Evolutionary conservation across 2,888 invertebrate species (phyloP).

Genomic region (Drosophila anceps): DNA sequence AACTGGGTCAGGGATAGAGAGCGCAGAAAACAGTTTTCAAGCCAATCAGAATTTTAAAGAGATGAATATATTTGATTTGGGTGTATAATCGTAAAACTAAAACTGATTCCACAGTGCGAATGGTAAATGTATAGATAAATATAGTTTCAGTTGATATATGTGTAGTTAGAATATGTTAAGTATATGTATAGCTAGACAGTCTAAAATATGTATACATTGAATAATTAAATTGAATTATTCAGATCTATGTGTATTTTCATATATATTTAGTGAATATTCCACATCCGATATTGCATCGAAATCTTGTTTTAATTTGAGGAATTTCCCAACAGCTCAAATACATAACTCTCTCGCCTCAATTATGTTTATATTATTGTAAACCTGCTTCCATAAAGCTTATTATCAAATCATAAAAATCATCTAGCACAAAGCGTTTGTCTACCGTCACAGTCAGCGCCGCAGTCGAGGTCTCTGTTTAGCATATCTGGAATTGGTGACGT

Average conservation of each 20-base stretch:
- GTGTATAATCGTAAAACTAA: neutral
- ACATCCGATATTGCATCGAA: neutral
- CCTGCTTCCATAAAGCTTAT: neutral
- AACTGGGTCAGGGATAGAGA: neutral
- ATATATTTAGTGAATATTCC: neutral
- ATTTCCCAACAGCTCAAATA: neutral
- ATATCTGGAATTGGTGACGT: conserved; percentile 40
- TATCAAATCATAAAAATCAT: conserved; percentile 4
- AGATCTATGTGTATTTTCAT: neutral
- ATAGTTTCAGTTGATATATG: neutral
- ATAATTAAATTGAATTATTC: neutral
- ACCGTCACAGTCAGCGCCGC: neutral
- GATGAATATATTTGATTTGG: neutral
- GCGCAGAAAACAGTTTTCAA: neutral
- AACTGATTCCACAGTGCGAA: neutral
- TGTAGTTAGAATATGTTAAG: neutral
- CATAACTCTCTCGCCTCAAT: neutral
- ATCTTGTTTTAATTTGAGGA: neutral
- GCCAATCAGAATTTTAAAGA: neutral
- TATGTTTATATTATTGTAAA: conserved; percentile 1
- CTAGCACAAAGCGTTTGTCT: conserved; percentile 3
- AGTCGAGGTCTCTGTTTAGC: conserved; percentile 38
- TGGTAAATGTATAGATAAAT: neutral
- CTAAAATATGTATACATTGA: neutral
- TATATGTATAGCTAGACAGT: neutral